phyloP scores from a whole-genome alignment of 2,113 vertebrate genomes.

The Bubo blakistoni region DNA sequence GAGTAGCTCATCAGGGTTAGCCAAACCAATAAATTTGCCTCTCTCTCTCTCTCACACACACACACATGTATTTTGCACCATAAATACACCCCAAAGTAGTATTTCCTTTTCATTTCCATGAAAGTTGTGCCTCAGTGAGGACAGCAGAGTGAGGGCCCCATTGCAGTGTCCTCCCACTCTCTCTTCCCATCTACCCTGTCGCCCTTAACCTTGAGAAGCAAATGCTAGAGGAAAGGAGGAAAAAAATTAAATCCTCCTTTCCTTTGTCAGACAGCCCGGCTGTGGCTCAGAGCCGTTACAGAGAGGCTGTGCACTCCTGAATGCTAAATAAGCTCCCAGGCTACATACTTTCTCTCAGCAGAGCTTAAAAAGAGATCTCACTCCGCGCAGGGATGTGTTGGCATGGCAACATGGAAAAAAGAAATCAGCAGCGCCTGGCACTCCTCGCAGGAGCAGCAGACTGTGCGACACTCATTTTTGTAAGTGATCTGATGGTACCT shows the following conservation, averaged over 20 bases:
- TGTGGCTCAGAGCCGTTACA: slow-evolving; percentile 7
- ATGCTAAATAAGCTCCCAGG: slow-evolving; percentile 58
- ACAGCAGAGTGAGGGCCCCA: background rate
- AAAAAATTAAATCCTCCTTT: background rate
- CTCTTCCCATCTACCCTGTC: background rate
- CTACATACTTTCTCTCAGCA: background rate
- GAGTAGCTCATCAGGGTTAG: background rate
- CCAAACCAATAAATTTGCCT: background rate
- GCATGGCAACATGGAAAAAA: slow-evolving; percentile 47
- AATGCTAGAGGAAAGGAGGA: background rate
- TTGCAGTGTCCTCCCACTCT: background rate
- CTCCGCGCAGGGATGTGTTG: slow-evolving; percentile 8
- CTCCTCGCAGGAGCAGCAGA: background rate
- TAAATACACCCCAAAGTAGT: background rate
- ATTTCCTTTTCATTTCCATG: background rate
- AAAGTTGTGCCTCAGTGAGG: background rate
- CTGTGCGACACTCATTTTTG: background rate
- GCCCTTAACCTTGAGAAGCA: slow-evolving; percentile 37
- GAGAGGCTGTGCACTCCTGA: slow-evolving; percentile 49
- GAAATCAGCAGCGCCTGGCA: background rate
- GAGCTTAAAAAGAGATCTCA: slow-evolving; percentile 47
- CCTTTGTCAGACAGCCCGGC: slow-evolving; percentile 25
- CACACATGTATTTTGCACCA: background rate
- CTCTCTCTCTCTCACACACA: background rate
- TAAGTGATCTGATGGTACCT: background rate